Evolutionary conservation across 1,140 invertebrate genomes (phyloP), one percentile per base, ranked within the genome.

Genomic region (Drosophila grimshawi): DNA sequence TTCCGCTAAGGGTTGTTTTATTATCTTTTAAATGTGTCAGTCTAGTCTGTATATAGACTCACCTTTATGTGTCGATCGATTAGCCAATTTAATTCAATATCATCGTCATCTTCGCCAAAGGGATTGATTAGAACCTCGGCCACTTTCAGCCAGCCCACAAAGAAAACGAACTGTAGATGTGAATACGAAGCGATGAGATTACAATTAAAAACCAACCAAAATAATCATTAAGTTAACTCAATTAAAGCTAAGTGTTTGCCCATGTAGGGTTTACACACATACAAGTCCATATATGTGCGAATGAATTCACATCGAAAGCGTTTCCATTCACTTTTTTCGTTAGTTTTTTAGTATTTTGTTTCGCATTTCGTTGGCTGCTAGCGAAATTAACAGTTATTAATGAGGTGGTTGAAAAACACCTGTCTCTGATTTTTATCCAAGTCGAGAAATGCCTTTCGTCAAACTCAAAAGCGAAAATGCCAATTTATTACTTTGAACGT

Each of bases 61-160:
- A 97, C 96, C 95, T 97, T 97, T 46, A 97, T 96, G 91, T 97
- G 97, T 78, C 97, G 94, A 92, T 97, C 97, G 80, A 97, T 97
- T 11, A 98, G 93, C 96, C 96, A 97, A 90, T 98, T 97, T 3
- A 97, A 92, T 93, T 98, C 97, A 83, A 98, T 98, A 92, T 98
- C 97, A 88, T 98, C 97, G 83, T 99, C 97, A 90, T 98, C 97
- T 94, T 98, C 97, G 5, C 97, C 97, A 88, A 98, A 98, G 2
- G 97, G 97, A 94, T 97, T 97, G 62, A 98, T 97, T 60, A 98
- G 93, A 3, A 97, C 97, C 92, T 98, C 97, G 8, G 97, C 97
- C 11, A 98, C 97, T 95, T 99, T 98, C 33, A 99, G 93, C 98
- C 98, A 99, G 19, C 98, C 98, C 82, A 99, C 96, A 94, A 98